Base-by-base conservation (phyloP, 2,797 vertebrate species). In the Silurus lanzhouensis region DNA sequence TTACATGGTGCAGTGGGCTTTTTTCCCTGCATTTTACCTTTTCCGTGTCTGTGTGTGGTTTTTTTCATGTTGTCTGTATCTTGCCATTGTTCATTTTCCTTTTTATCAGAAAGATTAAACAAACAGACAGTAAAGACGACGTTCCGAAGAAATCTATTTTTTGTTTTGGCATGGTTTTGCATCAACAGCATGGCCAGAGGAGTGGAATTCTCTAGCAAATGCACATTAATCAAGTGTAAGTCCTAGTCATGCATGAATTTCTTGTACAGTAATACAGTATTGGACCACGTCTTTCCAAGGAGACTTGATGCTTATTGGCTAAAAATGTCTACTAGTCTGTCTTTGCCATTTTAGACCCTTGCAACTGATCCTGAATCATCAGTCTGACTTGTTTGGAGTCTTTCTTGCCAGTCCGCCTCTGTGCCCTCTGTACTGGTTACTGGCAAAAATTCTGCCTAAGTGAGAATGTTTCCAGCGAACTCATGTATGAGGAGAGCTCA, bases 11-110 rank as follows among this genome's bases (percentile, higher is more conserved):
- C 92, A 88, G 90, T 87, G 88, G 90, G 88, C 48, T 82, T 90
- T 92, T 83, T 90, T 88, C 92, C 94, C 94, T 92, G 91, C 91
- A 91, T 91, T 88, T 87, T 92, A 89, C 91, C 90, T 92, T 85
- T 87, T 87, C 91, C 27, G 20, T 92, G 92, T 93, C 91, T 90
- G 88, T 93, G 92, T 87, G 84, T 46, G 67, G 27, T 83, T 83
- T 82, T 79, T 61, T 44, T 82, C 88, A 89, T 90, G 88, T 92
- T 92, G 89, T 92, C 87, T 89, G 77, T 88, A 83, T 86, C 88
- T 86, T 87, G 77, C 81, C 48, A 38, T 85, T 87, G 67, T 86
- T 85, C 83, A 82, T 88, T 87, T 87, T 87, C 61, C 61, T 75
- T 78, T 88, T 79, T 57, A 27, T 72, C 85, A 83, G 71, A 85